Conservation (phyloP, 2,888 invertebrate species). For the Chrysolina oricalcia region DNA sequence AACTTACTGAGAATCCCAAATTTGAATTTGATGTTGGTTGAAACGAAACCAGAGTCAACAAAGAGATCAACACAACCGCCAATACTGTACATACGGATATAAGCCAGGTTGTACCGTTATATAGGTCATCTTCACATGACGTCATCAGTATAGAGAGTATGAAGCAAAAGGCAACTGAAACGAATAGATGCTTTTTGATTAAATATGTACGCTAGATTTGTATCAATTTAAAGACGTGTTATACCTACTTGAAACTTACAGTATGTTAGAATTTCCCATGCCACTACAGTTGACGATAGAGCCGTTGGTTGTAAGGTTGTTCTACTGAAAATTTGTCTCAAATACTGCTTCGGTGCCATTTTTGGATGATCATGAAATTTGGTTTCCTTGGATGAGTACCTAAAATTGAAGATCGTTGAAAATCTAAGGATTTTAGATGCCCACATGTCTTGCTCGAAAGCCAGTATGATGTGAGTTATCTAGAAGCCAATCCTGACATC, state of each 20-base stretch:
- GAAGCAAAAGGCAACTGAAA: slow-evolving; percentile 66
- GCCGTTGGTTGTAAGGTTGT: slow-evolving; percentile 70
- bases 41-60: slow-evolving; percentile 74
- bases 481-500: no score
- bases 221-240: not conserved
- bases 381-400: slow-evolving; percentile 70
- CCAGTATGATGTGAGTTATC: no score
- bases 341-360: slow-evolving; percentile 61
- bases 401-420: slow-evolving; percentile 54
- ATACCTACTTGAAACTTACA: slow-evolving; percentile 68
- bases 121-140: slow-evolving; percentile 65
- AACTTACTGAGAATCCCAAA: slow-evolving; percentile 77
- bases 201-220: not conserved
- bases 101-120: slow-evolving; percentile 67
- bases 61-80: slow-evolving; percentile 65
- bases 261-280: slow-evolving; percentile 72
- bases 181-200: slow-evolving; percentile 7
- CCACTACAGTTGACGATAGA: slow-evolving; percentile 72
- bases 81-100: slow-evolving; percentile 66
- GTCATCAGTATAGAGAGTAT: slow-evolving; percentile 66
- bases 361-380: slow-evolving; percentile 67
- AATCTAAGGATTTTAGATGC: no score
- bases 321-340: slow-evolving; percentile 71
- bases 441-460: no score
- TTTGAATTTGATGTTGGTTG: slow-evolving; percentile 79